Conservation (phyloP, 2,797 vertebrate species). For the Oryzias sinensis region DNA sequence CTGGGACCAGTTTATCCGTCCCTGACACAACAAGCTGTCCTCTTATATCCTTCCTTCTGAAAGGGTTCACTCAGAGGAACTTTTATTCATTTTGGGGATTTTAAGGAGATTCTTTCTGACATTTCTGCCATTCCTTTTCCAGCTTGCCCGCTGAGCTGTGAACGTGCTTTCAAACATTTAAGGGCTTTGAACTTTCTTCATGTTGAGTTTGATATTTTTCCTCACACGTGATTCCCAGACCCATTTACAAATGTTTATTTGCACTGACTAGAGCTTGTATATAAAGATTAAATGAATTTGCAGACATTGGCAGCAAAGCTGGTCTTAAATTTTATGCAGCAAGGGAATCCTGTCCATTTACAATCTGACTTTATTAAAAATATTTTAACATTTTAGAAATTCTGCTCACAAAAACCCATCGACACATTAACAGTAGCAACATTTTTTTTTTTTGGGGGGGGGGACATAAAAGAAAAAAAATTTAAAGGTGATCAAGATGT, state of each 20-base stretch:
- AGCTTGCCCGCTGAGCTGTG: constrained; percentile 46
- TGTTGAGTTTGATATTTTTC: constrained; percentile 61
- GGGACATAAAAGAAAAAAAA: constrained; percentile 12
- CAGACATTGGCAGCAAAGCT: constrained; percentile 45
- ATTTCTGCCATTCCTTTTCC: constrained; percentile 35
- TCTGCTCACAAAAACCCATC: constrained; percentile 36
- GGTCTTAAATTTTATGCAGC: constrained; percentile 50
- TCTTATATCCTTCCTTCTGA: constrained; percentile 45
- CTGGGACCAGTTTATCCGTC: constrained; percentile 57
- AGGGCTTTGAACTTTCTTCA: constrained; percentile 61
- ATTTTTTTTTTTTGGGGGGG: too few species aligned
- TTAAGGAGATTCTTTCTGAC: constrained; percentile 66
- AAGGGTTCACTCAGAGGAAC: constrained; percentile 59
- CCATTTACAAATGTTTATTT: constrained; percentile 63
- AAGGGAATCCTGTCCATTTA: constrained; percentile 59
- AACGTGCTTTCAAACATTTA: constrained; percentile 53
- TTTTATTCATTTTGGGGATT: constrained; percentile 70
- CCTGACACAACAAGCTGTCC: constrained; percentile 56
- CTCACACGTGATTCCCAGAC: constrained; percentile 54
- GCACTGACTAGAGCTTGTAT: constrained; percentile 64
- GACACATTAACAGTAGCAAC: constrained; percentile 59
- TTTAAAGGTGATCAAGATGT: constrained; percentile 30
- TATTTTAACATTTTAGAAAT: constrained; percentile 47
- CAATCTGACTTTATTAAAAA: constrained; percentile 60
- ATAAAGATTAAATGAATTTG: constrained; percentile 59